phyloP scores from a whole-genome alignment of 1,140 invertebrate genomes.

The Bilobella aurantiaca region DNA sequence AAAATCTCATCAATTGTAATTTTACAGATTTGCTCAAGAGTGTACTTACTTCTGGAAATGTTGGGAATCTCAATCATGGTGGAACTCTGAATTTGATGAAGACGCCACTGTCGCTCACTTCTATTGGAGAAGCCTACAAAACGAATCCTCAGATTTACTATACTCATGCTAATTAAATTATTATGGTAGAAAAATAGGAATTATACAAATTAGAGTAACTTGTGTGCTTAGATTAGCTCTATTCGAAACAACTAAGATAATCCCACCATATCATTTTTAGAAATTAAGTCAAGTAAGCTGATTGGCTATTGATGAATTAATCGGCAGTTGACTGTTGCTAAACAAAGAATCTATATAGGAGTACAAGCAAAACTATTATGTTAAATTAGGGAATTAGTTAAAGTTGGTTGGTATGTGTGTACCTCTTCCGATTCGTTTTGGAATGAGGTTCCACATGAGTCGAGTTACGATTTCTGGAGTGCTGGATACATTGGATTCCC shows the following conservation, averaged over 20 bases:
- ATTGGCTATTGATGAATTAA: not conserved
- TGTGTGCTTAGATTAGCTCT: not conserved
- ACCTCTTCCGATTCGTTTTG: not conserved
- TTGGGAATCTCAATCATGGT: not conserved
- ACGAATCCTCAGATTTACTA: not conserved
- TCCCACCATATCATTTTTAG: not conserved
- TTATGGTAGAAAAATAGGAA: not conserved
- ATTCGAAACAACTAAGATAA: not conserved
- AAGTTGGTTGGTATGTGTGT: not conserved
- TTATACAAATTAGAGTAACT: not conserved
- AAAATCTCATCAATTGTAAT: no score
- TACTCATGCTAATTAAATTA: not conserved
- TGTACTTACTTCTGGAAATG: not conserved
- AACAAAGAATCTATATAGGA: not conserved
- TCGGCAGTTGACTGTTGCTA: not conserved
- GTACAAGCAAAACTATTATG: not conserved
- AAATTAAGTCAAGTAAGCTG: not conserved
- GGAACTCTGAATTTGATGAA: slow-evolving; percentile 1
- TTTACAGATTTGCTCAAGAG: slow-evolving; percentile 6
- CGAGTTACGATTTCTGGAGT: not conserved
- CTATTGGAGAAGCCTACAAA: slow-evolving; percentile 1
- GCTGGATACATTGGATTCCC: not conserved
- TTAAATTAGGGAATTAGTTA: not conserved
- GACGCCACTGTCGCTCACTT: not conserved
- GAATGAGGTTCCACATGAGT: not conserved